Evolutionary conservation across 2,888 invertebrate genomes (phyloP), one percentile per base, ranked within the genome.

Genomic region (Anodontia alba): DNA sequence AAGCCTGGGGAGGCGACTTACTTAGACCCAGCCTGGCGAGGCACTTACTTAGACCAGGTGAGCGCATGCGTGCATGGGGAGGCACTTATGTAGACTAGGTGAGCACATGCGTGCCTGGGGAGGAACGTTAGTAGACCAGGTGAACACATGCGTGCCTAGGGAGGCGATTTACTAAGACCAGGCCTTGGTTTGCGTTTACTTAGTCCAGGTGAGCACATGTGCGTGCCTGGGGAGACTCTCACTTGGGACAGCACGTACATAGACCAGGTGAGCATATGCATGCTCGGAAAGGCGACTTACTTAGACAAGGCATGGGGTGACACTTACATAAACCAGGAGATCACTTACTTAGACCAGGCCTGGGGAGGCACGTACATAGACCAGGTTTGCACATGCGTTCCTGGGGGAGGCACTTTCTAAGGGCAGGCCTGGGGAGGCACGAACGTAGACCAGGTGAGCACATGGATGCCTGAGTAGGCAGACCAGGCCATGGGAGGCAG

Each of bases 21-120:
- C 23, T 33, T 67, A 23, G 67, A 67, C 67, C 15, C n/a, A 38
- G 69, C 42, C 7, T 69, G 69, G 69, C 42, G 69, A 20, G 43
- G 69, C 8, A 69, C 69, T 17, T 69, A 43, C 29, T 42, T 69
- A 10, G 69, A 69, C 69, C 17, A 46, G 69, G 69, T 69, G n/a
- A 42, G 69, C 29, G 7, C n/a, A n/a, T n/a, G n/a, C n/a, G n/a
- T n/a, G n/a, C 8, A 43, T 43, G 43, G 43, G 43, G 43, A 12
- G 43, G 43, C 17, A 43, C 43, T 43, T 43, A 43, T 43, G 43
- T 43, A 43, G 43, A 43, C 43, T 12, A 43, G 43, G 43, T n/a
- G n/a, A n/a, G n/a, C n/a, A n/a, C n/a, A n/a, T n/a, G n/a, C n/a
- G n/a, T n/a, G n/a, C n/a, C n/a, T n/a, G n/a, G n/a, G n/a, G n/a